Base-by-base conservation (phyloP, 2,797 vertebrate genomes). In the Heterohyrax brucei region DNA sequence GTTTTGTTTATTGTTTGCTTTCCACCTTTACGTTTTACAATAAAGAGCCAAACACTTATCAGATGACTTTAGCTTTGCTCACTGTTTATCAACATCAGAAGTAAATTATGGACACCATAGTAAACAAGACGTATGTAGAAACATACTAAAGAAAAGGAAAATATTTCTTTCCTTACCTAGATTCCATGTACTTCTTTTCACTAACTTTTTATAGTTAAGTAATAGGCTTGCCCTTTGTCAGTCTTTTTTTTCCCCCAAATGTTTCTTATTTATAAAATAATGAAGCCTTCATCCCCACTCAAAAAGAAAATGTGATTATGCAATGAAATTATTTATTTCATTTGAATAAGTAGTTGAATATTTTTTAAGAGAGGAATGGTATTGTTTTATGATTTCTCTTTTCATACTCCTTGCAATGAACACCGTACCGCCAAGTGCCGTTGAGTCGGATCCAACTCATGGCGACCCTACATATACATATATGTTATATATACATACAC, bases 41-140 rank as follows among this genome's bases (percentile, higher is more conserved):
- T 44, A 82, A 89, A 95, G 53, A 84, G 79, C 78, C 22, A 89
- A 90, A 56, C 6, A 78, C 2, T 50, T n/a, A 81, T 66, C 16
- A 88, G 4, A 66, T 77, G 3, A 3, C 5, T 92, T 4, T 39
- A 48, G 46, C 91, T 92, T 76, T 68, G 48, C 22, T 13, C 39
- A 53, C 5, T 66, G 64, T 3, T 33, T 21, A 24, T 62, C 91
- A 86, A 61, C 5, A 59, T 9, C 12, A 56, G 30, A 73, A 24
- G n/a, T 76, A 39, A 76, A 75, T 85, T 59, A 70, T 1, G 86
- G 28, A 18, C 13, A 86, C 0, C 1, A 44, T 33, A 70, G 56
- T 46, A 75, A 39, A 68, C 73, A 1, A 88, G n/a, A n/a, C 18
- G 48, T 24, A 72, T 30, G 30, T 19, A 79, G 9, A 72, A 44